A percentile compares a stretch with the other conserved stretches of the same genome.
Evolutionary conservation across 2,113 vertebrate genomes (phyloP).

Genomic region (Leucopsar rothschildi): DNA sequence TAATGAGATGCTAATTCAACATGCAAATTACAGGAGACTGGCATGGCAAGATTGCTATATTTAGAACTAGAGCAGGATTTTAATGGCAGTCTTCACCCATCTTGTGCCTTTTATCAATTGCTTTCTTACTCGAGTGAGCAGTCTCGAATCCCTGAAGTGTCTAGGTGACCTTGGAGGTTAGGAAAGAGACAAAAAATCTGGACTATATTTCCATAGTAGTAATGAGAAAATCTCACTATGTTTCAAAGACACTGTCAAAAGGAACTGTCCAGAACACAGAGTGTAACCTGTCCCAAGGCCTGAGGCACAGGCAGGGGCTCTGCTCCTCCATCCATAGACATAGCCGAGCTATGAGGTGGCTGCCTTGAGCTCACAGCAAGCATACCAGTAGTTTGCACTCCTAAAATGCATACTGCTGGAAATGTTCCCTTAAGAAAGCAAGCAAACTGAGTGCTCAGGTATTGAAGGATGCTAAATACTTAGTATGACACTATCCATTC

Average conservation of each 20-base stretch:
- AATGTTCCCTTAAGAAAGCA: not conserved
- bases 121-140: conserved; percentile 7
- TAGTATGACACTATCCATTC: not conserved
- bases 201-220: not conserved
- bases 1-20: conserved; percentile 69
- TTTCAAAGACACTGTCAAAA: not conserved
- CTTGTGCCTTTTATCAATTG: conserved; percentile 36
- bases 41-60: conserved; percentile 58
- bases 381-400: not conserved
- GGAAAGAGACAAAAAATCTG: not conserved
- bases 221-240: not conserved
- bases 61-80: conserved; percentile 47
- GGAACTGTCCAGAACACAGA: not conserved
- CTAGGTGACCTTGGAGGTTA: conserved; percentile 26
- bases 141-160: not conserved
- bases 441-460: not conserved
- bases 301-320: not conserved
- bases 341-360: not conserved
- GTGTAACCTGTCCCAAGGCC: not conserved
- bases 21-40: conserved; percentile 65
- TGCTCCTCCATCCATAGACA: not conserved
- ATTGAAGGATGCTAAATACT: not conserved
- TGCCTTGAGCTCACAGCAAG: not conserved
- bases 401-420: not conserved
- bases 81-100: conserved; percentile 58